Evolutionary conservation across 1,140 invertebrate genomes (phyloP).

Genomic region (Drosophila lowei): DNA sequence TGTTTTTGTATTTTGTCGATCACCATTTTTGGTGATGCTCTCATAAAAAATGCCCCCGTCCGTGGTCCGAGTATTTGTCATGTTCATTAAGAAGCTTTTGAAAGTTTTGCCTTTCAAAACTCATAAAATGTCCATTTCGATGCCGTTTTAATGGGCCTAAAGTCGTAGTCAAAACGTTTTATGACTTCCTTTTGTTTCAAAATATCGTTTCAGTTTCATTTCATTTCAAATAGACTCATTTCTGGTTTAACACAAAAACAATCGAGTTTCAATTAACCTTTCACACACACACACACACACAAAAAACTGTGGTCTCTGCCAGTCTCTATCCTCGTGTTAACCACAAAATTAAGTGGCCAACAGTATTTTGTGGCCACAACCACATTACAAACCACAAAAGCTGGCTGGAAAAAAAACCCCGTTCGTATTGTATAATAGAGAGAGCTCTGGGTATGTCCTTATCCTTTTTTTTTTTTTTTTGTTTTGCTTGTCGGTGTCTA

Average conservation of each 20-base stretch:
- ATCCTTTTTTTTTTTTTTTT: constrained; percentile 43
- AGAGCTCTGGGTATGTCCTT: constrained; percentile 31
- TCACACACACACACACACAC: constrained; percentile 8
- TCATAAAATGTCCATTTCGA: constrained; percentile 54
- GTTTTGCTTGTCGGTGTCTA: constrained; percentile 32
- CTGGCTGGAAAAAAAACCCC: constrained; percentile 15
- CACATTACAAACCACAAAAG: constrained; percentile 34
- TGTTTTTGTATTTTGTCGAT: constrained; percentile 3
- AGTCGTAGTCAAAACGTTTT: constrained; percentile 49
- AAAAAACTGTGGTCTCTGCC: constrained; percentile 14
- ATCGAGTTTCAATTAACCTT: constrained; percentile 72
- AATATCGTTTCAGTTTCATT: constrained; percentile 51
- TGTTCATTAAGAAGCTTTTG: constrained; percentile 59
- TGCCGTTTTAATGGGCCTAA: constrained; percentile 42
- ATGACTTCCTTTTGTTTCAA: constrained; percentile 41
- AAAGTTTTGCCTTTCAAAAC: constrained; percentile 53
- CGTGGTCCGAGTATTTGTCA: constrained; percentile 29
- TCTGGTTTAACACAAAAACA: constrained; percentile 57
- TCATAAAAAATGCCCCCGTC: constrained; percentile 46
- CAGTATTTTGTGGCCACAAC: constrained; percentile 69
- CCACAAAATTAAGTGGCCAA: constrained; percentile 78
- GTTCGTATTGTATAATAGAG: constrained; percentile 23
- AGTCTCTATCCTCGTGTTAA: constrained; percentile 47
- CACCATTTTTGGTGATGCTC: constrained; percentile 46
- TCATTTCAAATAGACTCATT: constrained; percentile 52